Base-by-base conservation (phyloP, 2,113 vertebrate genomes). In the Delphinapterus leucas region DNA sequence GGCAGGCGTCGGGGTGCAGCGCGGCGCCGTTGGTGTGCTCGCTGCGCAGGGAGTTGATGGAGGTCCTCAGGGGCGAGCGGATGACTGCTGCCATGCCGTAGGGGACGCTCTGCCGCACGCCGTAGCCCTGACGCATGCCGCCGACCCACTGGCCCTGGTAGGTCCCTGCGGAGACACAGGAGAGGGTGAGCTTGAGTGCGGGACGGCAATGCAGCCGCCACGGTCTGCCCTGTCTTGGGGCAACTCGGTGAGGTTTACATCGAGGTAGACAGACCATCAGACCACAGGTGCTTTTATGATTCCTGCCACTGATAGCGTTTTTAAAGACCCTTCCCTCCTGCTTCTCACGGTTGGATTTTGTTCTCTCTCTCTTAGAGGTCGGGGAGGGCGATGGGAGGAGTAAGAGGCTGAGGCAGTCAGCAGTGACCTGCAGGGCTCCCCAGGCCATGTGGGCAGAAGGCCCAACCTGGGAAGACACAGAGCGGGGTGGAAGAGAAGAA, bases 51-150 rank as follows among this genome's bases (percentile, higher is more conserved):
- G 99, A 99, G 99, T 99, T 99, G 99, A 99, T 99, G 97, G 99
- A 99, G 0, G 99, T 99, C 98, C 99, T 99, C 98, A 99, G 99
- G 84, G 99, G 99, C 95, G 99, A 99, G 97, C 99, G 99, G 99
- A 99, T 99, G 98, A 99, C 99, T 17, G 99, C 99, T 20, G 99
- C 99, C 99, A 99, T 99, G 98, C 99, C 99, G 55, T 99, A 99
- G 93, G 99, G 99, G 49, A 99, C 99, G 28, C 99, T 99, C 99
- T 99, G 99, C 93, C 99, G 99, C 53, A 99, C 99, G 1, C 99
- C 99, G 18, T 99, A 99, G 67, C 99, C 99, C 84, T 99, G 99
- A 55, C 99, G 99, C 99, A 99, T 99, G 97, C 99, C 99, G 1
- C 99, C 99, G 61, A 99, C 98, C 99, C 99, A 99, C 98, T 99